These are phyloP conservation scores for Macquaria australasica DNA, from an alignment of 2,113 vertebrate species.

Conservation along the genomic window DNA sequence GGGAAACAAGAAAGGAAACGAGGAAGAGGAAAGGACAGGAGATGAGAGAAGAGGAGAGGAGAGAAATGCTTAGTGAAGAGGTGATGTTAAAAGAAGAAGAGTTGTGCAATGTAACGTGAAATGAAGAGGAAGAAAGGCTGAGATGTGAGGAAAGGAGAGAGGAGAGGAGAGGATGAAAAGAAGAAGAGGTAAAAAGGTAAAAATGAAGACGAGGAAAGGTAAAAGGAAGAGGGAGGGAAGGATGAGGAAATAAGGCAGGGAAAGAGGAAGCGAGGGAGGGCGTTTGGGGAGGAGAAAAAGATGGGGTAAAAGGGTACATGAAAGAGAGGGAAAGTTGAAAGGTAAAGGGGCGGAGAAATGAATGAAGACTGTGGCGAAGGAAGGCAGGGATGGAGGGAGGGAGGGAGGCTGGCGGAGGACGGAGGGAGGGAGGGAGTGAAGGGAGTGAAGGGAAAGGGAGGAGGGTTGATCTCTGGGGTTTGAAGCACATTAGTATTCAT, in stretches of 20 bases:
- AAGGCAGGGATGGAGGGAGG: conserved; percentile 67
- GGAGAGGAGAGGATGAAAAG: conserved; percentile 38
- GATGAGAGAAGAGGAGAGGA: background rate
- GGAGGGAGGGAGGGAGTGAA: conserved; percentile 24
- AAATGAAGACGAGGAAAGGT: conserved; percentile 28
- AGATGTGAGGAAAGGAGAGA: background rate
- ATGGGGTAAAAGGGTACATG: conserved; percentile 68
- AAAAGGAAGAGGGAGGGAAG: conserved; percentile 30
- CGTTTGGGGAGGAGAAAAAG: conserved; percentile 63
- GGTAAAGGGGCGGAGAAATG: conserved; percentile 74
- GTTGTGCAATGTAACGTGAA: conserved; percentile 42
- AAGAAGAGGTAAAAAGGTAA: conserved; percentile 16
- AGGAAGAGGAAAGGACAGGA: background rate
- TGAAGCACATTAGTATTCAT: conserved; percentile 86
- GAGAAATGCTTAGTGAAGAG: conserved; percentile 29
- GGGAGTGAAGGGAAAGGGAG: conserved; percentile 53
- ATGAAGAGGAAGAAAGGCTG: conserved; percentile 6
- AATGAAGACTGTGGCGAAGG: conserved; percentile 67
- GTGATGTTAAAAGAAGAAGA: conserved; percentile 43
- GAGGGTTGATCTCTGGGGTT: conserved; percentile 84
- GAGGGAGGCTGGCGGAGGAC: conserved; percentile 47
- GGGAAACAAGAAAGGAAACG: background rate
- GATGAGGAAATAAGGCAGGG: conserved; percentile 56
- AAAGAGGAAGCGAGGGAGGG: conserved; percentile 55
- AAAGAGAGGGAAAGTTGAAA: conserved; percentile 79